These are phyloP conservation scores for Ganaspis sp. DNA, from an alignment of 1,140 invertebrate genomes.

Conservation along the genomic window DNA sequence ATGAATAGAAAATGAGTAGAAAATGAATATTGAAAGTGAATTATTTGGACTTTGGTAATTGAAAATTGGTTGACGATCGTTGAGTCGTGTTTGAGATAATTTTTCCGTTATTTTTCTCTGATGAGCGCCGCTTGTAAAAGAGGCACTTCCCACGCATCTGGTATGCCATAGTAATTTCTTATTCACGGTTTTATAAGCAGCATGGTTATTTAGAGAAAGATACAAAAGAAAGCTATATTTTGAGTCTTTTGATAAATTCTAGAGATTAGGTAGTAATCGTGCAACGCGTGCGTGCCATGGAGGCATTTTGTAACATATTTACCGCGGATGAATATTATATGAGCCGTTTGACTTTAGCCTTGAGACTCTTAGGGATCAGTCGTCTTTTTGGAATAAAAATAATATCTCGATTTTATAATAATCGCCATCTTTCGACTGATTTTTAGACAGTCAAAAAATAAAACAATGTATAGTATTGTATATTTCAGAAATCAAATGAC, in stretches of 20 bases:
- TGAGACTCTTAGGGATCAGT: not conserved
- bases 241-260: not conserved
- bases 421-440: too few species aligned
- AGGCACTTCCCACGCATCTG: not conserved
- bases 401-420: not conserved
- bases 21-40: too few species aligned
- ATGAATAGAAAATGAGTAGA: too few species aligned
- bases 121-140: not conserved
- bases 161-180: slow-evolving; percentile 19
- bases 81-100: not conserved
- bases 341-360: not conserved
- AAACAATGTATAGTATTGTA: not conserved
- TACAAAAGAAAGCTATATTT: slow-evolving; percentile 27
- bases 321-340: slow-evolving; percentile 11
- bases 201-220: not conserved
- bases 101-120: not conserved
- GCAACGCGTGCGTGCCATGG: slow-evolving; percentile 6
- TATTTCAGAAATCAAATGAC: slow-evolving; percentile 17
- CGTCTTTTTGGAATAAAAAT: not conserved
- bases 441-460: too few species aligned
- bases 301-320: slow-evolving; percentile 24
- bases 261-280: slow-evolving; percentile 11
- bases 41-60: too few species aligned
- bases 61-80: not conserved
- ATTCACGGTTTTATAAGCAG: slow-evolving; percentile 7